Percentiles rank a stretch among this genome's conserved stretches.
phyloP scores from a whole-genome alignment of 2,797 vertebrate genomes.

The Sparus aurata region DNA sequence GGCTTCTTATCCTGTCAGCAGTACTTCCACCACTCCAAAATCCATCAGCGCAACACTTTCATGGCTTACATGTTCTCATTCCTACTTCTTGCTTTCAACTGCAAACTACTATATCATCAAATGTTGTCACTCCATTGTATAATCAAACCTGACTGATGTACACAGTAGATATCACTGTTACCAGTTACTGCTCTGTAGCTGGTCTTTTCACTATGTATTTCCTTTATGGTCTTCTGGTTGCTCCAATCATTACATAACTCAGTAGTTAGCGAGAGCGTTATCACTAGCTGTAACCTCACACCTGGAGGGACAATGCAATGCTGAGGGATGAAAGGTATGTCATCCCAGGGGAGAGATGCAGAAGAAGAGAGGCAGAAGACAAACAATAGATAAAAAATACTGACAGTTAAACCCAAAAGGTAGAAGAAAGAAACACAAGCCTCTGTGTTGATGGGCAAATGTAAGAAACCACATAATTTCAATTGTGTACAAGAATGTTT shows the following conservation, averaged over 20 bases:
- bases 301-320: not conserved
- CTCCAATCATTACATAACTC: not conserved
- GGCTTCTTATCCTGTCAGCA: not conserved
- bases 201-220: not conserved
- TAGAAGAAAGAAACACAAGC: not conserved
- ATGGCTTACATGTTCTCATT: not conserved
- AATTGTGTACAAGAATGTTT: not conserved
- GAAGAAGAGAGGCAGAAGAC: not conserved
- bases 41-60: not conserved
- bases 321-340: not conserved
- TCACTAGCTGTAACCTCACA: conserved; percentile 4
- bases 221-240: not conserved
- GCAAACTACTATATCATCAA: not conserved
- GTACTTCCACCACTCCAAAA: not conserved
- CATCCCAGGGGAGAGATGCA: not conserved
- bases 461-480: not conserved
- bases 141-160: not conserved
- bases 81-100: not conserved
- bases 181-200: not conserved
- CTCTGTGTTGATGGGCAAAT: not conserved
- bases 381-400: conserved; percentile 8
- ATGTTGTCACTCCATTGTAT: not conserved
- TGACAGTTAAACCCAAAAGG: not conserved
- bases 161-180: not conserved
- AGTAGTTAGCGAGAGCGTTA: not conserved